Percentiles rank a stretch among this genome's conserved stretches.
Conservation (phyloP, 1,140 invertebrate species). For the Bathynomus jamesi region DNA sequence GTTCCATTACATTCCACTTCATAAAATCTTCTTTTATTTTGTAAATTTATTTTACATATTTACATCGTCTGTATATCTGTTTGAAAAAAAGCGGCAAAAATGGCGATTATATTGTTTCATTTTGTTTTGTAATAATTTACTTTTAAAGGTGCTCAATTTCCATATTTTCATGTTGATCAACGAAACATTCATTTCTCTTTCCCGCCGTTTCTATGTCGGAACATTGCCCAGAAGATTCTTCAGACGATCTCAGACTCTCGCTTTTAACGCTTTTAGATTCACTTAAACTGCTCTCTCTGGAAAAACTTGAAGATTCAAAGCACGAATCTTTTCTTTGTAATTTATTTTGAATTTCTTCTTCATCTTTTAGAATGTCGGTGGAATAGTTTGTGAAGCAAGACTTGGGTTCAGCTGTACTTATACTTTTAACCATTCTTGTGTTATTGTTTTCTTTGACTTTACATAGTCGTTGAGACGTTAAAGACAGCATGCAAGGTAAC, state of each 20-base stretch:
- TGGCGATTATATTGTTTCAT: too few species aligned
- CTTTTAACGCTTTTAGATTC: background rate
- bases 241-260: background rate
- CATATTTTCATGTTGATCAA: background rate
- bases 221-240: background rate
- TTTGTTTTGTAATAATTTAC: too few species aligned
- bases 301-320: background rate
- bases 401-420: background rate
- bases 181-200: background rate
- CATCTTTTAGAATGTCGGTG: background rate
- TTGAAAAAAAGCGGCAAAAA: too few species aligned
- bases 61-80: too few species aligned
- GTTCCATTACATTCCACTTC: too few species aligned
- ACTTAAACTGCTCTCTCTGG: background rate
- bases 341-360: background rate
- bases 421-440: background rate
- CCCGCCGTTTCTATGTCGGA: background rate
- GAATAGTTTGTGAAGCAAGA: background rate
- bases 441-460: background rate
- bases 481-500: slow-evolving; percentile 79
- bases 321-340: background rate
- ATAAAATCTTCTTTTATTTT: too few species aligned
- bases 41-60: too few species aligned
- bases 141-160: background rate
- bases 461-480: slow-evolving; percentile 40